Conservation (phyloP, 1,140 invertebrate species). For the Drosophila saltans region DNA sequence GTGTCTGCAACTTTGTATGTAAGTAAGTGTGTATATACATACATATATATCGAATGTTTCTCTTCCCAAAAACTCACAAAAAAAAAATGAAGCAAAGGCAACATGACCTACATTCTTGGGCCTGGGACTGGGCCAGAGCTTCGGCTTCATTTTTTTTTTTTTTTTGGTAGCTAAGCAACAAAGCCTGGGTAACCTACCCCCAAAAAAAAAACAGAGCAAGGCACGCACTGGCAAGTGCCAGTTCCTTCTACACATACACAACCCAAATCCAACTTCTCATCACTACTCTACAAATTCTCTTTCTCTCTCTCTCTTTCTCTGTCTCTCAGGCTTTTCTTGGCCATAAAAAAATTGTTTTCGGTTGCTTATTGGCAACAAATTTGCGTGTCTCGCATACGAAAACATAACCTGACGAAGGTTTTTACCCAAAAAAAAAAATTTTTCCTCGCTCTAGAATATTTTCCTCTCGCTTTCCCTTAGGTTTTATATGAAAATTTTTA, state of each 20-base stretch:
- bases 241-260: not conserved
- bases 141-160: not conserved
- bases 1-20: not conserved
- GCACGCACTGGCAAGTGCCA: slow-evolving; percentile 13
- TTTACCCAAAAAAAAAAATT: not conserved
- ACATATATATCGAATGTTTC: slow-evolving; percentile 18
- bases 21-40: not conserved
- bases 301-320: not conserved
- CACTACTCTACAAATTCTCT: not conserved
- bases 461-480: not conserved
- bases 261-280: slow-evolving; percentile 7
- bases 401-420: slow-evolving; percentile 9
- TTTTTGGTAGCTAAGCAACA: slow-evolving; percentile 16
- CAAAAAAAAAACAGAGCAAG: slow-evolving; percentile 10
- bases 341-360: slow-evolving; percentile 26
- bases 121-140: slow-evolving; percentile 8
- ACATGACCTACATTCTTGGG: slow-evolving; percentile 20
- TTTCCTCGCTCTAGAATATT: not conserved
- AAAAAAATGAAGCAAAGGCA: slow-evolving; percentile 1
- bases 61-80: not conserved
- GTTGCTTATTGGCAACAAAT: slow-evolving; percentile 30
- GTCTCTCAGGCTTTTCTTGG: slow-evolving; percentile 2
- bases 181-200: slow-evolving; percentile 3
- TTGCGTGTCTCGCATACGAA: slow-evolving; percentile 23
- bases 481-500: slow-evolving; percentile 12